Percentiles rank a stretch among this genome's conserved stretches.
Evolutionary conservation across 2,797 vertebrate species (phyloP).

Genomic region (Silurus aristotelis): DNA sequence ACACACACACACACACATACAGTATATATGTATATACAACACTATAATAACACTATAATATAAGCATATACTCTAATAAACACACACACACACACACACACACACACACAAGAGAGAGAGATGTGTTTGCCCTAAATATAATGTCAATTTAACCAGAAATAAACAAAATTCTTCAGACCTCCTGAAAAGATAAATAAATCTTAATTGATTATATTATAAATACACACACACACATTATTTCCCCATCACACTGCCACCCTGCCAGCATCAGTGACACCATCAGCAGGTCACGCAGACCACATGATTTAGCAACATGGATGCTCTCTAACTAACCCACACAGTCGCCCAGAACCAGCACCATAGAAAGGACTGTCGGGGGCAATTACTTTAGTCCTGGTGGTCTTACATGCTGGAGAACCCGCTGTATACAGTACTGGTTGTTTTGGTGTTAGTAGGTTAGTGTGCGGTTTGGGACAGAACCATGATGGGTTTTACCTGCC

Average conservation of each 20-base stretch:
- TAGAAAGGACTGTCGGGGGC: neutral
- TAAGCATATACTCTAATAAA: too few species aligned
- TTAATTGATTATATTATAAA: neutral
- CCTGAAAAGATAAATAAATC: neutral
- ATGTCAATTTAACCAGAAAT: neutral
- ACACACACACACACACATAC: too few species aligned
- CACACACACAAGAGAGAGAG: too few species aligned
- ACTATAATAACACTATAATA: too few species aligned
- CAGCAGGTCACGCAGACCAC: neutral
- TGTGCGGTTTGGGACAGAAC: conserved; percentile 12
- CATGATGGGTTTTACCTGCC: neutral
- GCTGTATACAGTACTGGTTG: neutral
- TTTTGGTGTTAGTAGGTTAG: neutral
- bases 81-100: too few species aligned
- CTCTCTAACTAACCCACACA: neutral
- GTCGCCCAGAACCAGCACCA: neutral
- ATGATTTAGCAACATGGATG: conserved; percentile 6
- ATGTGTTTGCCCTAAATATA: too few species aligned
- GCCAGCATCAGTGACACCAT: neutral
- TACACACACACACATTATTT: neutral
- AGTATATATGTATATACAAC: too few species aligned
- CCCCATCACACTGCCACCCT: too few species aligned
- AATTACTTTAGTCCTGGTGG: neutral
- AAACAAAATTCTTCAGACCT: neutral
- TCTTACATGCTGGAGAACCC: too few species aligned